These are phyloP conservation scores for Montifringilla adamsi DNA, from an alignment of 2,113 vertebrate genomes.

Conservation along the genomic window DNA sequence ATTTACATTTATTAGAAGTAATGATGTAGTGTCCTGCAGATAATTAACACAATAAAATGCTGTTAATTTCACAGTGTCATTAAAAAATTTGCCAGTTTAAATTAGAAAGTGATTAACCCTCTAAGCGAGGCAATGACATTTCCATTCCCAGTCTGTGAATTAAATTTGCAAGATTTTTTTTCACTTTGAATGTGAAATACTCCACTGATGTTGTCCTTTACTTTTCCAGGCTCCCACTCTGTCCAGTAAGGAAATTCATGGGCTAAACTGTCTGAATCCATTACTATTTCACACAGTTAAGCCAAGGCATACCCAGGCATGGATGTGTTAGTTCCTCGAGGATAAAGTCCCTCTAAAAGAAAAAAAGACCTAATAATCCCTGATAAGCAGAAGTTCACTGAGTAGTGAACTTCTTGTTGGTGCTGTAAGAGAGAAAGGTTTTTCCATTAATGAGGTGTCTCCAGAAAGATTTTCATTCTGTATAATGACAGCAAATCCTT, in stretches of 20 bases:
- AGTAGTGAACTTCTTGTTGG: slow-evolving; percentile 67
- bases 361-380: slow-evolving; percentile 27
- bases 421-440: slow-evolving; percentile 34
- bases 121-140: slow-evolving; percentile 82
- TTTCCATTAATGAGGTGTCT: slow-evolving; percentile 64
- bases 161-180: slow-evolving; percentile 78
- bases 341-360: slow-evolving; percentile 17
- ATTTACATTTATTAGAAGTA: slow-evolving; percentile 84
- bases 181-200: slow-evolving; percentile 15
- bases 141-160: slow-evolving; percentile 80
- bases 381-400: slow-evolving; percentile 42
- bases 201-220: not conserved
- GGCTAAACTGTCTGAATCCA: not conserved
- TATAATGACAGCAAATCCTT: slow-evolving; percentile 66
- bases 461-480: slow-evolving; percentile 51
- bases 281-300: not conserved
- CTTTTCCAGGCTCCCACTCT: not conserved
- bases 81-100: slow-evolving; percentile 83
- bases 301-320: not conserved
- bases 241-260: not conserved
- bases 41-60: slow-evolving; percentile 87
- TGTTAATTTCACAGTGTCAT: slow-evolving; percentile 89
- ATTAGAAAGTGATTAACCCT: slow-evolving; percentile 84
- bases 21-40: slow-evolving; percentile 83
- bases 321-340: not conserved